A percentile compares a stretch with the other conserved stretches of the same genome.
These are phyloP conservation scores for Leptoclinus maculatus DNA, from an alignment of 2,797 vertebrate genomes.

Conservation along the genomic window DNA sequence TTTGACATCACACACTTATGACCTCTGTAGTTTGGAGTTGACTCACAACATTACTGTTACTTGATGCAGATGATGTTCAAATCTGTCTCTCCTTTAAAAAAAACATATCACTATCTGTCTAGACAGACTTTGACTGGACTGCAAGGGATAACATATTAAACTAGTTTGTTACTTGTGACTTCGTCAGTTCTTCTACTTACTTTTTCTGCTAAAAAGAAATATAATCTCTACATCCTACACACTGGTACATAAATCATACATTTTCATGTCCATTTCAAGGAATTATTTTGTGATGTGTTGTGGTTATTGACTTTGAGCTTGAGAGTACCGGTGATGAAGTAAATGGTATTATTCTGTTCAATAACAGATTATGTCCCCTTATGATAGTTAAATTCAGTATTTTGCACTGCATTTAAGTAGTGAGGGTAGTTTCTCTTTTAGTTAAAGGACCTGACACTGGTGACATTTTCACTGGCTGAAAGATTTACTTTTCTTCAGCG, in stretches of 20 bases:
- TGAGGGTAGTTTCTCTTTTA: not conserved
- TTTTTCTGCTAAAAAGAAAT: not conserved
- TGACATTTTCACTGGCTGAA: constrained; percentile 30
- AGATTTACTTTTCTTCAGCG: constrained; percentile 22
- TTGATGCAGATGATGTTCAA: not conserved
- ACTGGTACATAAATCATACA: not conserved
- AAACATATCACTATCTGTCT: constrained; percentile 3
- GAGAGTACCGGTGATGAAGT: not conserved
- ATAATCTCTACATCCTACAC: not conserved
- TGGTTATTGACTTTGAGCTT: not conserved
- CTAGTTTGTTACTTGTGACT: not conserved
- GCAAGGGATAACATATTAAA: not conserved
- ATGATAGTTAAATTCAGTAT: constrained; percentile 5
- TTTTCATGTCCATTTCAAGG: not conserved
- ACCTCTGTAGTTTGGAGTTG: constrained; percentile 25
- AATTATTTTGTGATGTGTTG: not conserved
- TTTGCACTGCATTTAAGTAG: not conserved
- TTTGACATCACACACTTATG: constrained; percentile 19
- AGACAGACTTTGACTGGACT: not conserved
- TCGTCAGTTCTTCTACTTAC: not conserved
- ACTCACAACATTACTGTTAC: constrained; percentile 14
- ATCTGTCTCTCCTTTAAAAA: not conserved
- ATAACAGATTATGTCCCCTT: not conserved
- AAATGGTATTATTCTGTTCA: not conserved
- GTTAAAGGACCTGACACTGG: constrained; percentile 19